Percentiles rank a stretch among this genome's conserved stretches.
Conservation (phyloP, 2,888 invertebrate genomes). For the Agriopis marginaria region DNA sequence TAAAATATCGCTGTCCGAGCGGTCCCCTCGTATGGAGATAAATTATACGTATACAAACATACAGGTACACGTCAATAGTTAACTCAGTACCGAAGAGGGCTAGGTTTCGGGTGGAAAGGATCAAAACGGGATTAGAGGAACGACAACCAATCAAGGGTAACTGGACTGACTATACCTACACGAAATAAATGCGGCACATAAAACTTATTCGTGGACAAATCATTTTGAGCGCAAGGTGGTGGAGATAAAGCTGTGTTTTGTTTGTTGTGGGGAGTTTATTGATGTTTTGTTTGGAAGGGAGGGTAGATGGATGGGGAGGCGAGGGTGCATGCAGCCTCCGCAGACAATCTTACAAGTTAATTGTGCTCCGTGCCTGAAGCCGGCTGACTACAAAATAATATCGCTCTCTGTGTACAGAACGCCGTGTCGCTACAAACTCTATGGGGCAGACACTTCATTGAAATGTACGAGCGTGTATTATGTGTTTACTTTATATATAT, state of each 20-base stretch:
- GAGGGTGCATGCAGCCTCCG: constrained; percentile 83
- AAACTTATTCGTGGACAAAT: constrained; percentile 67
- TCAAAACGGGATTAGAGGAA: constrained; percentile 90
- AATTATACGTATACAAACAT: constrained; percentile 61
- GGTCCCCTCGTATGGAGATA: constrained; percentile 48
- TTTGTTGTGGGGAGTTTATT: constrained; percentile 71
- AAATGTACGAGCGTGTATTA: constrained; percentile 5
- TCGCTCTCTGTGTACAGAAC: constrained; percentile 61
- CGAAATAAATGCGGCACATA: constrained; percentile 85
- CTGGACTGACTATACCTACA: constrained; percentile 86
- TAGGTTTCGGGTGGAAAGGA: constrained; percentile 88
- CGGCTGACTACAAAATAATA: constrained; percentile 83
- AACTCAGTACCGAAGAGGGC: constrained; percentile 83
- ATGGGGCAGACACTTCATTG: constrained; percentile 26
- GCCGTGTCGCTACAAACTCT: constrained; percentile 45
- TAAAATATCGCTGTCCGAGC: constrained; percentile 36
- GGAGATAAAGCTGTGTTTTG: constrained; percentile 55
- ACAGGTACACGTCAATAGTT: constrained; percentile 85
- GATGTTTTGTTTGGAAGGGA: constrained; percentile 86
- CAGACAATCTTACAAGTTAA: constrained; percentile 87
- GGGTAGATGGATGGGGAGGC: constrained; percentile 81
- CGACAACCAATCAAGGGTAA: constrained; percentile 90
- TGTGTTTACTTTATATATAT: no score
- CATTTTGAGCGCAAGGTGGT: constrained; percentile 53
- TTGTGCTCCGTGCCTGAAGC: constrained; percentile 85